Evolutionary conservation across 2,113 vertebrate species (phyloP).

Genomic region (Gymnorhina tibicen): DNA sequence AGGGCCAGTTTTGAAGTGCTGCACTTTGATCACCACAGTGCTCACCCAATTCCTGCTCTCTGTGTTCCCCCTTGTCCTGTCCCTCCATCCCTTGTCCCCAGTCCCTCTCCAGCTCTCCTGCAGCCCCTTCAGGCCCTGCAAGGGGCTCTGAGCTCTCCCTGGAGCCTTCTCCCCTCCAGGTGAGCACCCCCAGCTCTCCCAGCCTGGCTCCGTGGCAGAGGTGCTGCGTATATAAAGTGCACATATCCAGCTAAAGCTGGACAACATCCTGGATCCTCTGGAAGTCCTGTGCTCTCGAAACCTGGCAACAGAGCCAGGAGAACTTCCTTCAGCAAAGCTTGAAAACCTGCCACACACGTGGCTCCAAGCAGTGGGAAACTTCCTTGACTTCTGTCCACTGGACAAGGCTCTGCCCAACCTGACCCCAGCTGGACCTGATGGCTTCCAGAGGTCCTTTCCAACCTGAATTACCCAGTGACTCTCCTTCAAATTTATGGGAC

Average conservation of each 20-base stretch:
- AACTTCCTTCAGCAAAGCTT: neutral
- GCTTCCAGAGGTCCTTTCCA: neutral
- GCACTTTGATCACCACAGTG: neutral
- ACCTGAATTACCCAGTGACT: neutral
- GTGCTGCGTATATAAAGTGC: accelerated
- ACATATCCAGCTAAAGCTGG: neutral
- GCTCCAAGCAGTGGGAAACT: neutral
- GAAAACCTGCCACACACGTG: neutral
- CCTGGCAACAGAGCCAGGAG: neutral
- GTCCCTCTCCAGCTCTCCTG: neutral
- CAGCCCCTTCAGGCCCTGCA: accelerated
- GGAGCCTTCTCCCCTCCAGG: neutral
- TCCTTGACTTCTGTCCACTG: neutral
- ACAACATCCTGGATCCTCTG: neutral
- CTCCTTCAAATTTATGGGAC: neutral
- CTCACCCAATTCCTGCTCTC: neutral
- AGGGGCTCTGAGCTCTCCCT: neutral
- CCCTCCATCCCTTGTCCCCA: neutral
- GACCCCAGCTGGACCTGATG: neutral
- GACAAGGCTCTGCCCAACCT: neutral
- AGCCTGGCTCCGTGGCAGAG: neutral
- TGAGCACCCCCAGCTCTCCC: neutral
- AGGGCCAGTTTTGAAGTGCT: neutral
- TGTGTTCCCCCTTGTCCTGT: neutral
- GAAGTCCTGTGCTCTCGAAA: neutral